A percentile compares a stretch with the other conserved stretches of the same genome.
phyloP scores from a whole-genome alignment of 2,888 invertebrate species.

The Phytoseiulus persimilis region DNA sequence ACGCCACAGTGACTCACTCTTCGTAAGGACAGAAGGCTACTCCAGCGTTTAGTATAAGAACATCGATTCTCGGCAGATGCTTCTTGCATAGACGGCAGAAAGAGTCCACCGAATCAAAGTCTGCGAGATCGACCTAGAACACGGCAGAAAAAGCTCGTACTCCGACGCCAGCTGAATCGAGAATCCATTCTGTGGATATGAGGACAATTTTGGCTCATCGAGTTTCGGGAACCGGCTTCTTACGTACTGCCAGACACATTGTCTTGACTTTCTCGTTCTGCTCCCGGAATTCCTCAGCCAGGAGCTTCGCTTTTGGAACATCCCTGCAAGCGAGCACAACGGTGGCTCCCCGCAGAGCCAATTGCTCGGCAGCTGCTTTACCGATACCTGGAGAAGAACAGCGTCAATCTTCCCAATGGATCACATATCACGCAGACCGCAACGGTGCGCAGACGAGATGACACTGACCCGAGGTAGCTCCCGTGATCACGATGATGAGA shows the following conservation, averaged over 20 bases:
- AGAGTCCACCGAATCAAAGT: constrained; percentile 26
- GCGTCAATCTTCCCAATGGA: neutral
- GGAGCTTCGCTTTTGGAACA: constrained; percentile 10
- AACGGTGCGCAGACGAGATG: too few relatives aligned
- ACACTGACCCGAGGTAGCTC: constrained; percentile 16
- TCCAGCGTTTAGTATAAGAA: constrained; percentile 9
- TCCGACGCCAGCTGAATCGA: too few relatives aligned
- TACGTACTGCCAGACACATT: neutral
- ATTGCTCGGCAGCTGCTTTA: neutral
- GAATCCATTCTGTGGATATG: too few relatives aligned
- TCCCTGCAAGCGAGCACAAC: neutral
- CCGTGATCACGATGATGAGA: constrained; percentile 9
- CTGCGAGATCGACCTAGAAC: neutral
- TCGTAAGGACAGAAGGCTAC: constrained; percentile 19
- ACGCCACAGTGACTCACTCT: neutral
- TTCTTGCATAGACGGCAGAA: constrained; percentile 13
- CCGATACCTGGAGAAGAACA: neutral
- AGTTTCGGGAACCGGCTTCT: neutral
- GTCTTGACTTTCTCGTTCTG: neutral
- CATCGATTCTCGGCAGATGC: constrained; percentile 14
- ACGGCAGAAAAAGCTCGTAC: neutral
- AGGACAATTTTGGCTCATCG: too few relatives aligned
- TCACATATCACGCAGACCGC: too few relatives aligned
- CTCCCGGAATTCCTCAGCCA: neutral
- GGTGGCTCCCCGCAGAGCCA: neutral